Evolutionary conservation across 2,888 invertebrate genomes (phyloP), one percentile per base, ranked within the genome.

Genomic region (Ormia ochracea): DNA sequence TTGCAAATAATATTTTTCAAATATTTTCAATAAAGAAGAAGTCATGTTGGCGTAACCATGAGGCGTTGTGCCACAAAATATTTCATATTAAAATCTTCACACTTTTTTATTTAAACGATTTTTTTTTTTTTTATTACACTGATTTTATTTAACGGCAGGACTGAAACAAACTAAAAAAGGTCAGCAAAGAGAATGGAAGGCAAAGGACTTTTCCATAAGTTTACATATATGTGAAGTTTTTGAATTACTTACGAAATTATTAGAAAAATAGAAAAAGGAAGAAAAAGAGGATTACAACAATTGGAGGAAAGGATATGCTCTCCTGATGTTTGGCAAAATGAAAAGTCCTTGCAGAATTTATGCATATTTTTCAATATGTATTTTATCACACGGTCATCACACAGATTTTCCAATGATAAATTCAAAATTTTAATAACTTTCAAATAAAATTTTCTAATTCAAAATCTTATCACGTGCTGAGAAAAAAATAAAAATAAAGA

Each of bases 61-160:
- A n/a, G n/a, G n/a, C n/a, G n/a, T n/a, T n/a, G n/a, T n/a, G n/a
- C n/a, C n/a, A n/a, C n/a, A n/a, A n/a, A n/a, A n/a, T n/a, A n/a
- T n/a, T n/a, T n/a, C n/a, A n/a, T n/a, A n/a, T n/a, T n/a, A n/a
- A n/a, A n/a, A n/a, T n/a, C n/a, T n/a, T n/a, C n/a, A n/a, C n/a
- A n/a, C n/a, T n/a, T n/a, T n/a, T n/a, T n/a, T n/a, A n/a, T n/a
- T n/a, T n/a, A n/a, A n/a, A n/a, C n/a, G n/a, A n/a, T n/a, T n/a
- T n/a, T n/a, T n/a, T n/a, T n/a, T n/a, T n/a, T n/a, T n/a, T n/a
- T 76, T 76, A 66, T 72, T 72, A 63, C 61, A 80, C 75, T 80
- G 75, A 80, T 80, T 80, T 61, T 41, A 72, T 52, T 12, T 7
- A 31, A 43, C n/a, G 21, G 26, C 2, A 38, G 45, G 12, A 28